Evolutionary conservation across 2,113 vertebrate species (phyloP).

Genomic region (Aptenodytes patagonicus): DNA sequence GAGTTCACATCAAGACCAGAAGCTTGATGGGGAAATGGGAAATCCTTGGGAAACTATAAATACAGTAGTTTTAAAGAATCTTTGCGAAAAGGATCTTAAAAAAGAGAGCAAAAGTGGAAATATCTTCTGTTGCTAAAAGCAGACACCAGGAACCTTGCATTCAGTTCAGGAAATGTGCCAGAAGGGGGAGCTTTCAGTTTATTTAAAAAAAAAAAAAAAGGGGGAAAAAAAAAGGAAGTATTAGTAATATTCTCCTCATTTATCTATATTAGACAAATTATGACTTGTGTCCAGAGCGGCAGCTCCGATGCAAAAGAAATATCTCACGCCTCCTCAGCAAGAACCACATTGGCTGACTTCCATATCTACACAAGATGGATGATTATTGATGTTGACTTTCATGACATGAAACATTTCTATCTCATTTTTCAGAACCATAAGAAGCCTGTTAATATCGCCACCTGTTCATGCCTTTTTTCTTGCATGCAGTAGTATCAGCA

Average conservation of each 20-base stretch:
- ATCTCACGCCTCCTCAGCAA: constrained; percentile 33
- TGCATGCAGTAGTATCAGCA: background rate
- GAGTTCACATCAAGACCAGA: background rate
- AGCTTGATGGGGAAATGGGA: background rate
- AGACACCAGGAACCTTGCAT: background rate
- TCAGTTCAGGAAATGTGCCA: constrained; percentile 43
- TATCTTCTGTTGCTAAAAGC: background rate
- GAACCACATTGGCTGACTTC: constrained; percentile 31
- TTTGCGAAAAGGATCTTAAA: background rate
- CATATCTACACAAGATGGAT: constrained; percentile 54
- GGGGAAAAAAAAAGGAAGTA: background rate
- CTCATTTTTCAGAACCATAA: constrained; percentile 56
- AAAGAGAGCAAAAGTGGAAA: background rate
- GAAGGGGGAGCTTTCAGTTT: constrained; percentile 54
- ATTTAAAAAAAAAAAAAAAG: background rate
- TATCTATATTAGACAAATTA: constrained; percentile 53
- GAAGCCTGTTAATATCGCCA: constrained; percentile 51
- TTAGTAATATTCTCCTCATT: constrained; percentile 29
- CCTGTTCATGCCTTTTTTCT: constrained; percentile 33
- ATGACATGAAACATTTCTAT: constrained; percentile 61
- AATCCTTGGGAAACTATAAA: background rate
- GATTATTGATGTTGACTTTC: constrained; percentile 61
- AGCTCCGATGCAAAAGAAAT: constrained; percentile 51
- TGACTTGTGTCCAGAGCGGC: constrained; percentile 59
- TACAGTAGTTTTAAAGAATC: background rate